These are phyloP conservation scores for Chirona hameri DNA, from an alignment of 2,888 invertebrate species.

Conservation along the genomic window DNA sequence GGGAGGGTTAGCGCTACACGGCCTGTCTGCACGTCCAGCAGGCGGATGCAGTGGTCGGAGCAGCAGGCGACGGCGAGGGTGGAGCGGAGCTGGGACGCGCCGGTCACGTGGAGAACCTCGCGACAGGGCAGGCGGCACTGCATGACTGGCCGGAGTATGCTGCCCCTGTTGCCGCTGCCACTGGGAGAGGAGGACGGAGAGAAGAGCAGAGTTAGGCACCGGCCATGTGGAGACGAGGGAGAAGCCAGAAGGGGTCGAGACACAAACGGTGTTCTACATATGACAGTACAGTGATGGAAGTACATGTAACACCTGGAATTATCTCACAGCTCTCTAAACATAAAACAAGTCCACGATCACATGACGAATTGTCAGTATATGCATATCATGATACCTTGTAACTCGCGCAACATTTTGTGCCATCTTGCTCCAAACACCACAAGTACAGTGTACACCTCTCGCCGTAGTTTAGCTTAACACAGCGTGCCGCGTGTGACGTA, in stretches of 20 bases:
- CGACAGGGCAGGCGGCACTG: slow-evolving; percentile 11
- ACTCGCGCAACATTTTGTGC: not conserved
- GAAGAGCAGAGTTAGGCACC: not conserved
- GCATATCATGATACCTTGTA: not conserved
- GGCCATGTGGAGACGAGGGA: not conserved
- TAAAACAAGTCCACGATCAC: not conserved
- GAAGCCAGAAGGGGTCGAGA: not conserved
- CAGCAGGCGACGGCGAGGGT: not conserved
- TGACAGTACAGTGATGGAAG: not conserved
- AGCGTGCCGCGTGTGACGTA: too few species aligned
- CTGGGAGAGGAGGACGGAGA: not conserved
- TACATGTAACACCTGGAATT: not conserved
- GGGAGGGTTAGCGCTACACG: not conserved
- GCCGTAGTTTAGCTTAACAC: too few species aligned
- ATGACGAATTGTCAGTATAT: not conserved
- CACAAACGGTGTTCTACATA: not conserved
- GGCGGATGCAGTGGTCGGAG: not conserved
- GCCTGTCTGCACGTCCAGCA: not conserved
- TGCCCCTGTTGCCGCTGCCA: not conserved
- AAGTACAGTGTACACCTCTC: too few species aligned
- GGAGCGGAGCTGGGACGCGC: not conserved
- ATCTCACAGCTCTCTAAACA: not conserved
- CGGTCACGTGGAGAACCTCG: slow-evolving; percentile 6
- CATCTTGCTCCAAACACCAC: too few species aligned
- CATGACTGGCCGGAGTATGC: not conserved